phyloP scores from a whole-genome alignment of 2,888 invertebrate species.

The Eilema griseolum region DNA sequence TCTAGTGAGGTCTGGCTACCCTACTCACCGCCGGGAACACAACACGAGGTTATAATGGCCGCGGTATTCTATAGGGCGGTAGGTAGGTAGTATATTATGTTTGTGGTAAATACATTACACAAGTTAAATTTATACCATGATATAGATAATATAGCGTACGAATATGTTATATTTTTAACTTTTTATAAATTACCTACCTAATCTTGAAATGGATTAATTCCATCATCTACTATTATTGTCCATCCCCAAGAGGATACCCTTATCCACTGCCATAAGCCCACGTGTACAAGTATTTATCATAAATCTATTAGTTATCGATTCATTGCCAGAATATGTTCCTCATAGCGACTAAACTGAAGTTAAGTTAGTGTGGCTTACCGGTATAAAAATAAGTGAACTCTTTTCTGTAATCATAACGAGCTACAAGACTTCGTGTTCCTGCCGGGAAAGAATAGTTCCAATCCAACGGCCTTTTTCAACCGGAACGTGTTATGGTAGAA shows the following conservation, averaged over 20 bases:
- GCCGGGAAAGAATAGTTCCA: too few relatives aligned
- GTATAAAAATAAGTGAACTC: too few relatives aligned
- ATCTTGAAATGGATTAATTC: background rate
- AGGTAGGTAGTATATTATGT: too few relatives aligned
- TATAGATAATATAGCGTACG: background rate
- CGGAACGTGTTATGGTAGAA: too few relatives aligned
- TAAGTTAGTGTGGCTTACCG: too few relatives aligned
- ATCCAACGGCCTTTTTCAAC: too few relatives aligned
- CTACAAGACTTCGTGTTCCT: too few relatives aligned
- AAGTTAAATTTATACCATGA: background rate
- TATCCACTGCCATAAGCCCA: background rate
- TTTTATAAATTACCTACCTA: background rate
- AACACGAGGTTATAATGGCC: too few relatives aligned
- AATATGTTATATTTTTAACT: background rate
- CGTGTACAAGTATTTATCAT: background rate
- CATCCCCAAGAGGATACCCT: background rate
- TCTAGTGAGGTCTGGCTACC: too few relatives aligned
- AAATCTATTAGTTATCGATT: background rate
- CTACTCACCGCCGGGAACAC: too few relatives aligned
- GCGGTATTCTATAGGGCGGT: too few relatives aligned
- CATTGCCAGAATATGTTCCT: background rate
- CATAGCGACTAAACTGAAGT: background rate
- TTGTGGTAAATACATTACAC: background rate
- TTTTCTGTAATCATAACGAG: too few relatives aligned
- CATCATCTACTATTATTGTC: background rate